Conservation (phyloP, 2,888 invertebrate species). For the Gordius sp. region DNA sequence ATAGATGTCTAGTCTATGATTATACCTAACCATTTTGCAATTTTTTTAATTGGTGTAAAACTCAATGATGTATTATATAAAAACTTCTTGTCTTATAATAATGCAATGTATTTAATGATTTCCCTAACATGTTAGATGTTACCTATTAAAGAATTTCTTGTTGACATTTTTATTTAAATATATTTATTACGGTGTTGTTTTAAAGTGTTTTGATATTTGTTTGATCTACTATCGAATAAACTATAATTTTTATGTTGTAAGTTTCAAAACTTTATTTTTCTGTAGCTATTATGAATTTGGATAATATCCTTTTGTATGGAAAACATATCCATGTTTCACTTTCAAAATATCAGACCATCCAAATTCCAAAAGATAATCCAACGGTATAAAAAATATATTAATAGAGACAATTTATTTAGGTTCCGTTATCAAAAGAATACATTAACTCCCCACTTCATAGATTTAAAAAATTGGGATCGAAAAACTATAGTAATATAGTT, state of each 20-base stretch:
- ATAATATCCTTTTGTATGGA: slow-evolving; percentile 80
- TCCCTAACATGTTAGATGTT: too few relatives aligned
- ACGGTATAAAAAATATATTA: slow-evolving; percentile 33
- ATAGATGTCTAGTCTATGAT: too few relatives aligned
- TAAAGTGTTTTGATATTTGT: neutral
- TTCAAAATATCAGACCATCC: slow-evolving; percentile 91
- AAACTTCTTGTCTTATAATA: too few relatives aligned
- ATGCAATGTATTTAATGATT: too few relatives aligned
- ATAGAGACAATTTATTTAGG: neutral
- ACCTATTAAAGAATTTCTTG: neutral
- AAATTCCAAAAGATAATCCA: slow-evolving; percentile 93
- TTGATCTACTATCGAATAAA: neutral
- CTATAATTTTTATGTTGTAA: neutral
- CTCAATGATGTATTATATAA: too few relatives aligned
- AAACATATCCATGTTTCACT: slow-evolving; percentile 88
- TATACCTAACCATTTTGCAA: too few relatives aligned
- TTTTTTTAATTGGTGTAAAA: too few relatives aligned
- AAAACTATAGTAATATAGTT: slow-evolving; percentile 7
- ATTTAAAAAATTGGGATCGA: neutral
- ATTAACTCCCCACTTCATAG: neutral
- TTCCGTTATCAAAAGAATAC: slow-evolving; percentile 7
- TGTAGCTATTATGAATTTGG: slow-evolving; percentile 48
- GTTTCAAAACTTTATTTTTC: neutral
- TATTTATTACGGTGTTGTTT: neutral
- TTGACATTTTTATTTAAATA: neutral